phyloP scores from a whole-genome alignment of 2,888 invertebrate genomes.

The Agrotis segetum region DNA sequence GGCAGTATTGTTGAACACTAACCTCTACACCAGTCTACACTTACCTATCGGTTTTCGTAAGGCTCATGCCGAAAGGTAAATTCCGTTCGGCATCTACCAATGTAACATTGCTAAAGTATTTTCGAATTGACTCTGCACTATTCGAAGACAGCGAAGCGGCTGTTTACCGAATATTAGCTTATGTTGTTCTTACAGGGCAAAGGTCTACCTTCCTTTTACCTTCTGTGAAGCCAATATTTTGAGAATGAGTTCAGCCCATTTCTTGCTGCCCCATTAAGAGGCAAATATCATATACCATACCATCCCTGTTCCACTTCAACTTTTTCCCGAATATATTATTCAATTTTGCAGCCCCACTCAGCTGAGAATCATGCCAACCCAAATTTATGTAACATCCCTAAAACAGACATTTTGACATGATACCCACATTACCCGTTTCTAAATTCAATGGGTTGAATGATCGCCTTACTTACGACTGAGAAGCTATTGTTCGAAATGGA shows the following conservation, averaged over 20 bases:
- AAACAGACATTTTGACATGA: not conserved
- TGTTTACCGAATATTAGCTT: no score
- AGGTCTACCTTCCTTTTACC: no score
- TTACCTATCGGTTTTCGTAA: no score
- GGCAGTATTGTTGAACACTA: not conserved
- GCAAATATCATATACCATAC: no score
- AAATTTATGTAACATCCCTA: not conserved
- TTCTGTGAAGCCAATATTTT: no score
- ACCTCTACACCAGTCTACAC: no score
- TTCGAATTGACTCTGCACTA: not conserved
- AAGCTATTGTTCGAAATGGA: not conserved
- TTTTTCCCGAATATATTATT: not conserved
- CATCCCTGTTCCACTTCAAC: no score
- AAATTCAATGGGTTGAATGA: conserved; percentile 7
- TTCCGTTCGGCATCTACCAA: not conserved
- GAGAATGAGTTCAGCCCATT: no score
- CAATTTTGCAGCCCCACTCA: not conserved
- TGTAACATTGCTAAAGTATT: not conserved
- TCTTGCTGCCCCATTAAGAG: no score
- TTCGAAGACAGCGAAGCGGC: no score
- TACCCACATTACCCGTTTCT: not conserved
- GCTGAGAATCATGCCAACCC: not conserved
- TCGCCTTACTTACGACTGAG: not conserved
- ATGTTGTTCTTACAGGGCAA: no score
- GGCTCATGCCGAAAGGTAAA: not conserved